Evolutionary conservation across 2,888 invertebrate genomes (phyloP).

Genomic region (Cephus runcator): DNA sequence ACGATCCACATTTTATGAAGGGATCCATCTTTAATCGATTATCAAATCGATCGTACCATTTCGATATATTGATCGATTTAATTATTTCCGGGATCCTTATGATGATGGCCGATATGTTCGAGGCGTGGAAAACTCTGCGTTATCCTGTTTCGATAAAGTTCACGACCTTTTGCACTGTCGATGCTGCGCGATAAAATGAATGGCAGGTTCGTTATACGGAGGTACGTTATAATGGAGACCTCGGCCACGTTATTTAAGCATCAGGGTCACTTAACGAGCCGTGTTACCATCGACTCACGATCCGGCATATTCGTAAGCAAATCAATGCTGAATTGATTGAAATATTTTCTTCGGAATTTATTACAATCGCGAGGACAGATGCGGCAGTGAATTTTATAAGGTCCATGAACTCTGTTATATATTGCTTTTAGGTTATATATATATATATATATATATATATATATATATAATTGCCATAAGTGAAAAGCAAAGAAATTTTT

Average conservation of each 20-base stretch:
- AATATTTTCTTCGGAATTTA: neutral
- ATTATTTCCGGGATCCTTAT: neutral
- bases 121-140: neutral
- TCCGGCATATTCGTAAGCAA: constrained; percentile 19
- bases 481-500: neutral
- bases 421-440: neutral
- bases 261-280: constrained; percentile 15
- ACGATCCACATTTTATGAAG: neutral
- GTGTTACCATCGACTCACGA: constrained; percentile 17
- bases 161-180: neutral
- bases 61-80: neutral
- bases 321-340: neutral
- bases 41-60: neutral
- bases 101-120: neutral
- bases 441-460: neutral
- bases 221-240: constrained; percentile 23
- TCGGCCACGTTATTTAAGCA: constrained; percentile 11
- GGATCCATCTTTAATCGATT: neutral
- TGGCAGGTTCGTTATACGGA: neutral
- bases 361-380: neutral
- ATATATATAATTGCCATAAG: neutral
- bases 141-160: neutral
- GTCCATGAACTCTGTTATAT: neutral
- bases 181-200: neutral
- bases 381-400: neutral